Conservation (phyloP, 2,888 invertebrate species). For the Andrena dorsata region DNA sequence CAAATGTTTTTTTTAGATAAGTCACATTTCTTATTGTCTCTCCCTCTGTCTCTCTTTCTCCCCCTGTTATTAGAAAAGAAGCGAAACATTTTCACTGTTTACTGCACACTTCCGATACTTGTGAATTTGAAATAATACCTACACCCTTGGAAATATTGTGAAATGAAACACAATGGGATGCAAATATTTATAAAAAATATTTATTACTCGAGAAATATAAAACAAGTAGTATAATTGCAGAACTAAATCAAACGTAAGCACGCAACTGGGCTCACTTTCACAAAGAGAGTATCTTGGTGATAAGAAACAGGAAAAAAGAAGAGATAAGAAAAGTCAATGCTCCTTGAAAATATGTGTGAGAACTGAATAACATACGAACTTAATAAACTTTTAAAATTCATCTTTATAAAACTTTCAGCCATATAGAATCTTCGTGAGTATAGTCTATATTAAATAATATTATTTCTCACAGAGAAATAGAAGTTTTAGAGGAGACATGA, state of each 20-base stretch:
- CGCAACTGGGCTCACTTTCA: slow-evolving; percentile 6
- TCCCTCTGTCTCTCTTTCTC: slow-evolving; percentile 26
- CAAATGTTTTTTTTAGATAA: slow-evolving; percentile 29
- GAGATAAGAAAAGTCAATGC: slow-evolving; percentile 25
- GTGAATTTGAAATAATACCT: slow-evolving; percentile 18
- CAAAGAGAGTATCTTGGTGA: neutral
- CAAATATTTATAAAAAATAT: slow-evolving; percentile 59
- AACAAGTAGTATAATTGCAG: slow-evolving; percentile 48
- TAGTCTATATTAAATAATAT: slow-evolving; percentile 48
- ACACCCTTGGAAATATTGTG: slow-evolving; percentile 41
- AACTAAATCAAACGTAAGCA: slow-evolving; percentile 33
- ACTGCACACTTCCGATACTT: neutral
- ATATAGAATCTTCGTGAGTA: slow-evolving; percentile 28
- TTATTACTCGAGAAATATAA: slow-evolving; percentile 67
- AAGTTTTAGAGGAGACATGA: slow-evolving; percentile 46
- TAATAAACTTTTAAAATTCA: slow-evolving; percentile 17
- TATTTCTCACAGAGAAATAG: slow-evolving; percentile 62
- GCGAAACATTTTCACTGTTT: slow-evolving; percentile 12
- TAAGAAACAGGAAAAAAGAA: slow-evolving; percentile 23
- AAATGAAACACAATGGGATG: slow-evolving; percentile 61
- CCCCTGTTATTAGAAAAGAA: slow-evolving; percentile 21
- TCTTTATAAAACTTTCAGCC: slow-evolving; percentile 2
- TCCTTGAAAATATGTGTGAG: slow-evolving; percentile 6
- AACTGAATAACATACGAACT: slow-evolving; percentile 11
- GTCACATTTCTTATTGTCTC: slow-evolving; percentile 58